These are phyloP conservation scores for Onychostoma macrolepis DNA, from an alignment of 2,113 vertebrate species.

Conservation along the genomic window DNA sequence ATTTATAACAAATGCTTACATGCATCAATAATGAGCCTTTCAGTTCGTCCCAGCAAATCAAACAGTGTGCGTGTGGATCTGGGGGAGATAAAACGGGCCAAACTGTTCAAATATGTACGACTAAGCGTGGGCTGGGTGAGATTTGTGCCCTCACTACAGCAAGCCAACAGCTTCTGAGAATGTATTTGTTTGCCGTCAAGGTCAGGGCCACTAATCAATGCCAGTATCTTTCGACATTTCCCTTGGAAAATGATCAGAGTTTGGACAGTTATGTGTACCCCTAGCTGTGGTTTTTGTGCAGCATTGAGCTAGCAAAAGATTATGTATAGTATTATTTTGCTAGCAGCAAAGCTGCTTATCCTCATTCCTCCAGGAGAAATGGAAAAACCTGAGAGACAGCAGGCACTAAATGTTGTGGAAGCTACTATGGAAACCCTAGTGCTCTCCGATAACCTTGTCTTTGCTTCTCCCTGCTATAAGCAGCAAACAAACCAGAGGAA, in stretches of 20 bases:
- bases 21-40: not conserved
- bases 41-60: not conserved
- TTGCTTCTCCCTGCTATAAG: no score
- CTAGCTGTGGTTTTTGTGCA: not conserved
- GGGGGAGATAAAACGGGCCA: not conserved
- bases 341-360: not conserved
- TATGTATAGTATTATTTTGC: not conserved
- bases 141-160: not conserved
- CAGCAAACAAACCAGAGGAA: no score
- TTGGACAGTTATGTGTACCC: slow-evolving; percentile 19
- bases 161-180: slow-evolving; percentile 19
- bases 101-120: slow-evolving; percentile 9
- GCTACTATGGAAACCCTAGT: not conserved
- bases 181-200: slow-evolving; percentile 38
- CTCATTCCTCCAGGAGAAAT: not conserved
- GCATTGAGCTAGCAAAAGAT: not conserved
- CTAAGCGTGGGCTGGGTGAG: slow-evolving; percentile 14
- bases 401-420: not conserved
- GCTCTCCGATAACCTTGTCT: not conserved
- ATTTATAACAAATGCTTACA: not conserved
- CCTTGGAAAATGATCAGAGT: slow-evolving; percentile 50
- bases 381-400: not conserved
- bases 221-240: slow-evolving; percentile 69
- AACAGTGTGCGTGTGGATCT: not conserved
- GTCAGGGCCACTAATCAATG: slow-evolving; percentile 63